Conservation (phyloP, 1,140 invertebrate genomes). For the Lepidurus apus region DNA sequence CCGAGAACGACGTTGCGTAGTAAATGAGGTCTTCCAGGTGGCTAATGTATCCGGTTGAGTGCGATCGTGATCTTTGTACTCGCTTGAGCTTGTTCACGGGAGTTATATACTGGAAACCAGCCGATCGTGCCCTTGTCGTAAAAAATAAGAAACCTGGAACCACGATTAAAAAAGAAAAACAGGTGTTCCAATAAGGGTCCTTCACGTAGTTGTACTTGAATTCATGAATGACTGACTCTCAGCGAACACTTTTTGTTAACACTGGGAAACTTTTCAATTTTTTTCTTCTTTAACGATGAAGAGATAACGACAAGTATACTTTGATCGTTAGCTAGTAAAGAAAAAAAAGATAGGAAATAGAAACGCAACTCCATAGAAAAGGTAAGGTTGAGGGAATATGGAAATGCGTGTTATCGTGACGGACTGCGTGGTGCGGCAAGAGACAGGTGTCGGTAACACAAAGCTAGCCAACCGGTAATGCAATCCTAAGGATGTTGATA, state of each 20-base stretch:
- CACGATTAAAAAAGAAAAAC: constrained; percentile 11
- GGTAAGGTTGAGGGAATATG: background rate
- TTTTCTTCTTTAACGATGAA: background rate
- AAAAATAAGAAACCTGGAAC: background rate
- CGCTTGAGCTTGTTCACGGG: background rate
- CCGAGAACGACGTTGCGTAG: background rate
- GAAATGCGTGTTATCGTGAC: background rate
- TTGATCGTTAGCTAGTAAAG: background rate
- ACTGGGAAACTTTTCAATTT: background rate
- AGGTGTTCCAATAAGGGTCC: constrained; percentile 4
- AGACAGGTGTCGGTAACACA: constrained; percentile 17
- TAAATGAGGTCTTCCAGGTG: background rate
- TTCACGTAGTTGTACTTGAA: background rate
- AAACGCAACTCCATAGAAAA: background rate
- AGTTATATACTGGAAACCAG: background rate
- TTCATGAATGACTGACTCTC: constrained; percentile 22
- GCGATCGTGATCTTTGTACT: constrained; percentile 6
- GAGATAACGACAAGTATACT: background rate
- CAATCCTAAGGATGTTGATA: background rate
- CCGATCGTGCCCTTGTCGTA: background rate
- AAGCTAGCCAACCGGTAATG: constrained; percentile 12
- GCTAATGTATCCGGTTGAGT: constrained; percentile 18
- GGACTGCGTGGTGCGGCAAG: background rate
- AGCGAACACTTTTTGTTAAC: background rate
- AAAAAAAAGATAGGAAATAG: background rate